Evolutionary conservation across 2,888 invertebrate genomes (phyloP).

Genomic region (Chrysodeixis includens): DNA sequence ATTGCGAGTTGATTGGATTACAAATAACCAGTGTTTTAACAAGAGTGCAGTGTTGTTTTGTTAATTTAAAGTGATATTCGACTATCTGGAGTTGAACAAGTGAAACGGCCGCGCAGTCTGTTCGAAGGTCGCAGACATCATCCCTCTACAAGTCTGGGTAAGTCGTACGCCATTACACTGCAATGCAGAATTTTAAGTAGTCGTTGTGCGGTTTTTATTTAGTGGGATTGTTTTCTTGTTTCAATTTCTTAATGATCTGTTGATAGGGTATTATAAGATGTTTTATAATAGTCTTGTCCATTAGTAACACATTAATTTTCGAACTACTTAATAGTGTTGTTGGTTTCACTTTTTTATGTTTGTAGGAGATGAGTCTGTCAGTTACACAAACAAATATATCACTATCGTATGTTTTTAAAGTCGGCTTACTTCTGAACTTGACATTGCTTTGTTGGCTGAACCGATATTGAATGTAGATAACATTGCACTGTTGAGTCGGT

Average conservation of each 20-base stretch:
- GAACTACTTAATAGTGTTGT: too few relatives aligned
- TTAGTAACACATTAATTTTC: too few relatives aligned
- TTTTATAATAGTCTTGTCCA: too few relatives aligned
- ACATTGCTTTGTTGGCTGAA: constrained; percentile 2
- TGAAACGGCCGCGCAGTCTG: constrained; percentile 30
- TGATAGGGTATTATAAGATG: background rate
- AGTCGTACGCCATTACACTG: constrained; percentile 8
- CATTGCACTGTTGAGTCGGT: constrained; percentile 6
- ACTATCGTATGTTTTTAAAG: background rate
- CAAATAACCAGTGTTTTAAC: constrained; percentile 7
- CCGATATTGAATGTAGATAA: constrained; percentile 1
- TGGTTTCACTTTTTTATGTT: background rate
- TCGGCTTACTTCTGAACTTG: constrained; percentile 2
- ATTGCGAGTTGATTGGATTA: background rate
- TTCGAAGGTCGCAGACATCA: constrained; percentile 16
- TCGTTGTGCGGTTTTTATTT: background rate
- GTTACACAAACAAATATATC: background rate
- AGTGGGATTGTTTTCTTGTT: background rate
- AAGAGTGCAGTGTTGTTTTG: constrained; percentile 11
- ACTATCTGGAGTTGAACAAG: constrained; percentile 10
- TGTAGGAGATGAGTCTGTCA: background rate
- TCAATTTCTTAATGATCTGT: background rate
- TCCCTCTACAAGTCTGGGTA: constrained; percentile 18
- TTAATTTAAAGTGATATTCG: constrained; percentile 11
- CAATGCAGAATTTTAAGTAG: background rate